phyloP scores from a whole-genome alignment of 23 tunicate genomes.

The Diplosoma virens region DNA sequence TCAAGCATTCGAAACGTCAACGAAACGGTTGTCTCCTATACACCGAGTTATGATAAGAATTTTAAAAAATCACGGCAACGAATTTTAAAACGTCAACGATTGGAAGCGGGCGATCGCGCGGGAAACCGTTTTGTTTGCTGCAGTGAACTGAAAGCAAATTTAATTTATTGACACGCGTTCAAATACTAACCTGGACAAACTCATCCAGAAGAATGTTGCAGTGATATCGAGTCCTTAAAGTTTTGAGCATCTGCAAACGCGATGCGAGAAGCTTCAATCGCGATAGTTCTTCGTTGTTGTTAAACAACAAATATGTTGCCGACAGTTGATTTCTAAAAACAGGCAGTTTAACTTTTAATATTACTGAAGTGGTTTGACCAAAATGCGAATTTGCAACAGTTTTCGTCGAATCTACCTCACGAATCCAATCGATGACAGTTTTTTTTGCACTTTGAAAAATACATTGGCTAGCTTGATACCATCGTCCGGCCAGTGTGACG shows the following conservation, averaged over 20 bases:
- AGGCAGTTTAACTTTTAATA: too few species aligned
- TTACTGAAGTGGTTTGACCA: too few species aligned
- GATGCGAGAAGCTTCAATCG: constrained; percentile 51
- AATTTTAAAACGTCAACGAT: too few species aligned
- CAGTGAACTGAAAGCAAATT: too few species aligned
- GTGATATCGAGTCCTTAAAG: constrained; percentile 28
- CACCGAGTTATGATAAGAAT: too few species aligned
- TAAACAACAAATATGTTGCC: constrained; percentile 28
- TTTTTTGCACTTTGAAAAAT: constrained; percentile 53
- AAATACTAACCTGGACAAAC: constrained; percentile 62
- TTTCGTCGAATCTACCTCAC: too few species aligned
- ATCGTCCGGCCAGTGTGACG: constrained; percentile 72
- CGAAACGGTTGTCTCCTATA: constrained; percentile 61
- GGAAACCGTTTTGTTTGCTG: too few species aligned
- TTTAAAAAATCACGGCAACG: too few species aligned
- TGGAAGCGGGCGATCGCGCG: too few species aligned
- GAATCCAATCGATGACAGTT: constrained; percentile 27
- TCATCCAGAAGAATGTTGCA: constrained; percentile 66
- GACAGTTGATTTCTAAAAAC: constrained; percentile 46
- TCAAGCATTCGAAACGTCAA: constrained; percentile 84
- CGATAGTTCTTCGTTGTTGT: constrained; percentile 39
- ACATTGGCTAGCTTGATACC: constrained; percentile 70
- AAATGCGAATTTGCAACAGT: too few species aligned
- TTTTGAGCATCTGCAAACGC: constrained; percentile 35
- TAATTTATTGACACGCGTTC: too few species aligned